A percentile compares a stretch with the other conserved stretches of the same genome.
phyloP scores from a whole-genome alignment of 1,140 invertebrate genomes.

The Acyrthosiphon pisum region DNA sequence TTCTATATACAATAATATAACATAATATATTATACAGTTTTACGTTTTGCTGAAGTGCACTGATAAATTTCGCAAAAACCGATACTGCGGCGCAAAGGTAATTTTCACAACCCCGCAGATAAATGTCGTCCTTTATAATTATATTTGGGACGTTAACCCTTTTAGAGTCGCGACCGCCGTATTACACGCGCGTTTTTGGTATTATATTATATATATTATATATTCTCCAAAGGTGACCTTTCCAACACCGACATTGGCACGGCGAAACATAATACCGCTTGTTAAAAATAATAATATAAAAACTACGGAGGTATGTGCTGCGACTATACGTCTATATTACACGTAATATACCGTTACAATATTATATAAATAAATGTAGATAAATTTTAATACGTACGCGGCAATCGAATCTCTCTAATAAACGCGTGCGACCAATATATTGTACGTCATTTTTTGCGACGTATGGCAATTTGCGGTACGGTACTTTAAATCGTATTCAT shows the following conservation, averaged over 20 bases:
- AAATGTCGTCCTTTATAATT: constrained; percentile 42
- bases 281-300: constrained; percentile 16
- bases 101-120: constrained; percentile 30
- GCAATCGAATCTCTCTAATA: neutral
- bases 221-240: neutral
- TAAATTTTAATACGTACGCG: too few relatives aligned
- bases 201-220: constrained; percentile 8
- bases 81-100: neutral
- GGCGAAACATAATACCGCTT: neutral
- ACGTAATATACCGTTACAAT: neutral
- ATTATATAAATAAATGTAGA: too few relatives aligned
- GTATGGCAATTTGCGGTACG: neutral
- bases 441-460: neutral
- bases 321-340: neutral
- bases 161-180: neutral
- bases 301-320: neutral
- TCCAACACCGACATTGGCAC: neutral
- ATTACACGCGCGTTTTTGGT: neutral
- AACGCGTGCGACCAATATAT: neutral
- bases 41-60: constrained; percentile 5
- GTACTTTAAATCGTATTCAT: too few relatives aligned
- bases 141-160: constrained; percentile 17
- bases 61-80: constrained; percentile 35
- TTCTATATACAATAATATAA: neutral
- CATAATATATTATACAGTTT: neutral